Percentiles rank a stretch among this genome's conserved stretches.
These are phyloP conservation scores for Ceratoteleas bidentatus DNA, from an alignment of 1,140 invertebrate species.

Conservation along the genomic window DNA sequence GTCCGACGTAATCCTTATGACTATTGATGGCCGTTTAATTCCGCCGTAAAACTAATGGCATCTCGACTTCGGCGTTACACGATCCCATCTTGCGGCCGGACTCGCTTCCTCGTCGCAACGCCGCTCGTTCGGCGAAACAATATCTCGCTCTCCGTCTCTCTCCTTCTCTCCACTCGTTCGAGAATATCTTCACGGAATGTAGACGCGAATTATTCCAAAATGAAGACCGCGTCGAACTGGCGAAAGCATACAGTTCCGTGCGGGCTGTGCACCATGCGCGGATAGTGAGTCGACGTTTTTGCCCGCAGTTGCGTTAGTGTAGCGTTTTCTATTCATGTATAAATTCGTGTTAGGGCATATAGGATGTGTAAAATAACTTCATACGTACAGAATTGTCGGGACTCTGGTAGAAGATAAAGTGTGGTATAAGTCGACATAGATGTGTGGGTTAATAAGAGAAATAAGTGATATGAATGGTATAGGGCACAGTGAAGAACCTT, in stretches of 20 bases:
- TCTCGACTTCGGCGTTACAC: background rate
- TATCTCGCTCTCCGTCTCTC: constrained; percentile 10
- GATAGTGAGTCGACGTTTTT: constrained; percentile 34
- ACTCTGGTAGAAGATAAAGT: no score
- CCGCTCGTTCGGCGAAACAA: constrained; percentile 5
- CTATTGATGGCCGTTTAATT: background rate
- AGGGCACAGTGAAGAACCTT: no score
- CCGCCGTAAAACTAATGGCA: background rate
- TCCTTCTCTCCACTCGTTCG: constrained; percentile 3
- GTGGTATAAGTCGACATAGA: no score
- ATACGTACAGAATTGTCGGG: no score
- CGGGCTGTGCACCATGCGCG: constrained; percentile 4
- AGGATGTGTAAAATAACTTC: no score
- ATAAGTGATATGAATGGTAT: no score
- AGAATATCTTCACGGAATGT: constrained; percentile 24
- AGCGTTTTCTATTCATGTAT: constrained; percentile 23
- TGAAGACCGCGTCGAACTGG: constrained; percentile 15
- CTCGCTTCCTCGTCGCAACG: background rate
- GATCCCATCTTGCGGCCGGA: background rate
- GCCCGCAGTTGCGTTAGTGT: constrained; percentile 16
- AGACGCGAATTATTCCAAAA: constrained; percentile 28
- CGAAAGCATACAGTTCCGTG: constrained; percentile 28
- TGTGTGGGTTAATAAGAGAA: no score
- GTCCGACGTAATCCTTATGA: background rate
- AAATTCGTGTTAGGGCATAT: no score